Conservation (phyloP, 2,797 vertebrate genomes). For the Phalloptychus januarius region DNA sequence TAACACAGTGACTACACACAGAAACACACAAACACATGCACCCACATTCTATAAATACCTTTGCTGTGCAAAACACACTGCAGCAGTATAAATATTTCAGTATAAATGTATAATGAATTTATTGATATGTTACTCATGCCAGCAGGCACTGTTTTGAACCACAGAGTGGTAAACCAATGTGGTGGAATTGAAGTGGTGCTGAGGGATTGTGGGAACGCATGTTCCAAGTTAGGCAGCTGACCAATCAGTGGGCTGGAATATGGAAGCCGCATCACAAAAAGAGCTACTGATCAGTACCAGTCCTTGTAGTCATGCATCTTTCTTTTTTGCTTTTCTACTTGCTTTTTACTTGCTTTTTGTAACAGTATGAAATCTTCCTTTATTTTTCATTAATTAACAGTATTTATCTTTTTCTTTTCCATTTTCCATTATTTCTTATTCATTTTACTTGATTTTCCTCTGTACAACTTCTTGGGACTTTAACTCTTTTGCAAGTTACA, state of each 20-base stretch:
- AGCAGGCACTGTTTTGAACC: constrained; percentile 80
- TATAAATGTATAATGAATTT: constrained; percentile 86
- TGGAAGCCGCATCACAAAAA: constrained; percentile 79
- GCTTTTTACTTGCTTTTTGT: constrained; percentile 29
- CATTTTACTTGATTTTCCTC: neutral
- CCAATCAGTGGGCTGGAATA: constrained; percentile 76
- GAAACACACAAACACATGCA: constrained; percentile 55
- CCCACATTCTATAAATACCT: constrained; percentile 78
- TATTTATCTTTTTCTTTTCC: neutral
- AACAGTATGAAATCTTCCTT: constrained; percentile 32
- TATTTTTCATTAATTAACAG: constrained; percentile 1
- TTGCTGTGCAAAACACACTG: constrained; percentile 77
- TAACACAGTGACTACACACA: constrained; percentile 60
- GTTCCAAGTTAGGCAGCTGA: constrained; percentile 80
- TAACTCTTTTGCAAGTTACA: neutral
- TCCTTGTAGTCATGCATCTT: constrained; percentile 68
- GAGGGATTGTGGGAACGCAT: constrained; percentile 84
- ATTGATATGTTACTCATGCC: constrained; percentile 84
- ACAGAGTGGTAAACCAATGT: constrained; percentile 81
- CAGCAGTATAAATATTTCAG: constrained; percentile 82
- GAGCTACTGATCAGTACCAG: constrained; percentile 81
- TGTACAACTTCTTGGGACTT: neutral
- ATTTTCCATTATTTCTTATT: neutral
- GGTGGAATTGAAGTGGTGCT: constrained; percentile 84
- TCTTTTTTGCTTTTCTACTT: constrained; percentile 41